Evolutionary conservation across 1,140 invertebrate genomes (phyloP), one percentile per base, ranked within the genome.

Genomic region (Drosophila biarmipes): DNA sequence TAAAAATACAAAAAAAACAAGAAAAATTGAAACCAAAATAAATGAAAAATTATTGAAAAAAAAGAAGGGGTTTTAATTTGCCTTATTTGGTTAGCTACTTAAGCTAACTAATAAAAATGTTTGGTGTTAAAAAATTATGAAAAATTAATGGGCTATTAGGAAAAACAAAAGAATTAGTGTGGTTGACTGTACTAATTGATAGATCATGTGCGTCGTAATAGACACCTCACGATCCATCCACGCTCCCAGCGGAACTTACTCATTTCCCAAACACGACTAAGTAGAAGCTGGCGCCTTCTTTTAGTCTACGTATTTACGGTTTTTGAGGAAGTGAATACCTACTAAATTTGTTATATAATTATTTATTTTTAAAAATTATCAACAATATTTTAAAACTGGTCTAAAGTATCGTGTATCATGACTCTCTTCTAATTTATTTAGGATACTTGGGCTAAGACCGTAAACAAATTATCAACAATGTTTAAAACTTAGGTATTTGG

Each of bases 21-120:
- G 63, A 82, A 64, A 80, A 78, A 72, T 48, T 59, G 40, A 81
- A 82, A 86, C 69, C 56, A 68, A 87, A 86, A 86, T 89, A 86
- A 86, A 89, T 71, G 77, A 78, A 63, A 76, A 87, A 87, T 87
- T 76, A 79, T 72, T 78, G 54, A 75, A 74, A 79, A 73, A 79
- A 78, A 59, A 61, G 8, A 40, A 2, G 8, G 24, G 56, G 56
- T 40, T 6, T 72, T 42, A n/a, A n/a, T 55, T 19, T 2, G 6
- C 24, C 7, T 37, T 19, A n/a, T 24, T 4, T 17, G 15, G 43
- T 48, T 21, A 40, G 38, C 15, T 43, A 54, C 21, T 57, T 57
- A 57, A 19, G 52, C 17, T 34, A 54, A 56, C 17, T 63, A 21
- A 48, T 53, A 14, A 14, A 54, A 31, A 46, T 54, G 15, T 57